Percentiles rank a stretch among this genome's conserved stretches.
These are phyloP conservation scores for Mya arenaria DNA, from an alignment of 1,140 invertebrate species.

Conservation along the genomic window DNA sequence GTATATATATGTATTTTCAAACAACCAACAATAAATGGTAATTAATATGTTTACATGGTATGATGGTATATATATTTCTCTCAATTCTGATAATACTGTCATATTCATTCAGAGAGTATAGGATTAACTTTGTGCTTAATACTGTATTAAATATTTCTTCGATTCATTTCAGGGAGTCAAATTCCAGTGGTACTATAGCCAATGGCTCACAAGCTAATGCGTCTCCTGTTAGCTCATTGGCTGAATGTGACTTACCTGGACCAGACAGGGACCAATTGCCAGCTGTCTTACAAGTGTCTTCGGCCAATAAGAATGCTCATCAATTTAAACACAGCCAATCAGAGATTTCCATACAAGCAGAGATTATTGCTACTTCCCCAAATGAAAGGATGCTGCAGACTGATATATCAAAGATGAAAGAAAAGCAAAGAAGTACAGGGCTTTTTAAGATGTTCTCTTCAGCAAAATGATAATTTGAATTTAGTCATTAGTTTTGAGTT, in stretches of 20 bases:
- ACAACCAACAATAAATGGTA: too few species aligned
- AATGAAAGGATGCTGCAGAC: background rate
- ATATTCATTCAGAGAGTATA: too few species aligned
- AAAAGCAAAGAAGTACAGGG: background rate
- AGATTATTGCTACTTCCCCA: background rate
- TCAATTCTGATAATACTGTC: too few species aligned
- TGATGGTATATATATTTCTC: too few species aligned
- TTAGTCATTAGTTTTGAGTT: too few species aligned
- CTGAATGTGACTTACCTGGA: slow-evolving; percentile 42
- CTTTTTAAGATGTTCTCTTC: too few species aligned
- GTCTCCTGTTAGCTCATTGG: slow-evolving; percentile 36
- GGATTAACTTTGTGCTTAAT: too few species aligned
- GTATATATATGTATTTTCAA: too few species aligned
- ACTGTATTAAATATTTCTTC: too few species aligned
- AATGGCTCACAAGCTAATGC: background rate
- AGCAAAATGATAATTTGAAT: too few species aligned
- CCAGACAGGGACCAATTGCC: slow-evolving; percentile 48
- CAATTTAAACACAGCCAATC: background rate
- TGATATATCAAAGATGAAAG: slow-evolving; percentile 17
- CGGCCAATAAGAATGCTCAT: slow-evolving; percentile 28
- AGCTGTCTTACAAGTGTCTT: slow-evolving; percentile 29
- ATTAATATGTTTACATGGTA: too few species aligned
- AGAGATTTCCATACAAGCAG: background rate
- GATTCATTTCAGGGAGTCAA: slow-evolving; percentile 48
- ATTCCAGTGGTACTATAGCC: slow-evolving; percentile 21